Conservation (phyloP, 1,140 invertebrate genomes). For the Diorhabda carinulata region DNA sequence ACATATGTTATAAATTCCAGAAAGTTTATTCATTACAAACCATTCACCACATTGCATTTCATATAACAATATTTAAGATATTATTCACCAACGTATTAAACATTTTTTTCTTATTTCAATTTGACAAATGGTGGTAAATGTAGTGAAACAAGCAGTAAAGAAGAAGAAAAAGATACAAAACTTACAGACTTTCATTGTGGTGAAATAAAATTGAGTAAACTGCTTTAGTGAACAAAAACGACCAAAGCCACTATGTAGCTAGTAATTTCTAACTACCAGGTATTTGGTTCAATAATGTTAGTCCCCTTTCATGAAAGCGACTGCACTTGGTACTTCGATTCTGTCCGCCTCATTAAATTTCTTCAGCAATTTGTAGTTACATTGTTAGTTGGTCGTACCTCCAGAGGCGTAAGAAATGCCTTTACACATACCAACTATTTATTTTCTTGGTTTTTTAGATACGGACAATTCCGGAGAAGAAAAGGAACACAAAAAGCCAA, state of each 20-base stretch:
- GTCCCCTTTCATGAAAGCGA: neutral
- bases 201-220: too few species aligned
- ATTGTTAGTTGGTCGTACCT: neutral
- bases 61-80: too few species aligned
- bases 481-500: too few species aligned
- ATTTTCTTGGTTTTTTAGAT: neutral
- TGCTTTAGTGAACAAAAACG: neutral
- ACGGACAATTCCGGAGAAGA: neutral
- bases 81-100: too few species aligned
- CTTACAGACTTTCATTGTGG: too few species aligned
- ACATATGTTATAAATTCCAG: too few species aligned
- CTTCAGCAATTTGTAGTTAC: conserved; percentile 2
- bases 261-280: neutral
- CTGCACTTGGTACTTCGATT: neutral
- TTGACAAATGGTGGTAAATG: too few species aligned
- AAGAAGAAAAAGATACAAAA: too few species aligned
- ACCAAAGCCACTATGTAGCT: neutral
- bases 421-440: neutral
- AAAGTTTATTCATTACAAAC: too few species aligned
- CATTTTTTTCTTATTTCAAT: too few species aligned
- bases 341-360: neutral
- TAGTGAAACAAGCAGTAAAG: too few species aligned
- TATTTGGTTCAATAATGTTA: conserved; percentile 3
- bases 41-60: too few species aligned
- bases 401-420: neutral